These are phyloP conservation scores for Eubasilissa regina DNA, from an alignment of 1,140 invertebrate genomes.

Conservation along the genomic window DNA sequence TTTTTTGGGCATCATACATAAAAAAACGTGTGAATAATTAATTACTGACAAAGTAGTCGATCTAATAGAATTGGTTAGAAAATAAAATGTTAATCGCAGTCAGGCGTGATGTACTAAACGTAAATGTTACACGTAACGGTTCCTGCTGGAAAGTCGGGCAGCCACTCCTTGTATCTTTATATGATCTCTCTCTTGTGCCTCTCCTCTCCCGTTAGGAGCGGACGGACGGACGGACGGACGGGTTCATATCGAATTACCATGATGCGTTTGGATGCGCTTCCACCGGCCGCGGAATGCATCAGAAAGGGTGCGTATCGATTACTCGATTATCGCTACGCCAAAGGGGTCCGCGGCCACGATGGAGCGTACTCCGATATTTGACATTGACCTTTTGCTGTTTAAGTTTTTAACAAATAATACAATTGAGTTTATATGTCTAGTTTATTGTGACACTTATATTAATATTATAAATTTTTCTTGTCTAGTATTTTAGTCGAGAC, in stretches of 20 bases:
- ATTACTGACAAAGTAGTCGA: too few relatives aligned
- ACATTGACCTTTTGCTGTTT: too few relatives aligned
- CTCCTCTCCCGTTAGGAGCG: slow-evolving; percentile 7
- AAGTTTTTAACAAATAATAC: too few relatives aligned
- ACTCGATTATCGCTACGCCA: not conserved
- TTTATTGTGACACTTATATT: too few relatives aligned
- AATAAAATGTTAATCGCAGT: too few relatives aligned
- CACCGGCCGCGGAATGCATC: slow-evolving; percentile 11
- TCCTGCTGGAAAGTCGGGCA: not conserved
- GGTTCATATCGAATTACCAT: slow-evolving; percentile 23
- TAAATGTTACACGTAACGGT: not conserved
- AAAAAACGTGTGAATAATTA: too few relatives aligned
- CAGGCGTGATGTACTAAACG: too few relatives aligned
- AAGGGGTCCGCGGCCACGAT: not conserved
- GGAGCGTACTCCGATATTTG: not conserved
- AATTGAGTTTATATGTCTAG: too few relatives aligned
- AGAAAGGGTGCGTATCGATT: slow-evolving; percentile 17
- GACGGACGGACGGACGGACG: not conserved
- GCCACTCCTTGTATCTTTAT: not conserved
- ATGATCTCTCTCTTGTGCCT: not conserved
- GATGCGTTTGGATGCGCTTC: slow-evolving; percentile 27
- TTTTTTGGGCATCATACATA: too few relatives aligned
- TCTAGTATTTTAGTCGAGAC: too few relatives aligned
- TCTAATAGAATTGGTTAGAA: too few relatives aligned
- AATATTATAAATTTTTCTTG: too few relatives aligned